phyloP scores from a whole-genome alignment of 2,797 vertebrate genomes.

The Necrosyrtes monachus region DNA sequence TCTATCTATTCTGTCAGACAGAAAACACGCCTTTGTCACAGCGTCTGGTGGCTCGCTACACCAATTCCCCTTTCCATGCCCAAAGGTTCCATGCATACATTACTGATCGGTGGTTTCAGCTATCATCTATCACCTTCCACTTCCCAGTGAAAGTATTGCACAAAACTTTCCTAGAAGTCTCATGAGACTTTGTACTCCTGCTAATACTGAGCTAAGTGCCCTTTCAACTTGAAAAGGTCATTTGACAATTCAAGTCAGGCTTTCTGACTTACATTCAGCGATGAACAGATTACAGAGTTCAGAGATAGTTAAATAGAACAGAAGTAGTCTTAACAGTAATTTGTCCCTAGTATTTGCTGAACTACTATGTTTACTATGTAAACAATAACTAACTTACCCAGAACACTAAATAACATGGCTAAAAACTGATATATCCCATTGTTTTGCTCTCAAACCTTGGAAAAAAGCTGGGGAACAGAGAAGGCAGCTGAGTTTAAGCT shows the following conservation, averaged over 20 bases:
- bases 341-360: background rate
- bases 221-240: background rate
- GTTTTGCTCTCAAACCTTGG: background rate
- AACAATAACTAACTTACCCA: background rate
- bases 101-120: background rate
- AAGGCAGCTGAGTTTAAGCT: background rate
- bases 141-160: background rate
- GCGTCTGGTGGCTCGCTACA: background rate
- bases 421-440: background rate
- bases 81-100: background rate
- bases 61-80: background rate
- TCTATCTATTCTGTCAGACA: background rate
- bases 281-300: background rate
- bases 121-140: background rate
- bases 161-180: background rate
- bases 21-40: constrained; percentile 1
- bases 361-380: background rate
- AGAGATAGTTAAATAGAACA: background rate
- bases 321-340: background rate
- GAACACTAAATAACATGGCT: background rate
- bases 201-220: background rate
- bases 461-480: background rate
- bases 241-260: background rate
- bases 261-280: background rate
- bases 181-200: background rate